These are phyloP conservation scores for Ylistrum balloti DNA, from an alignment of 1,140 invertebrate genomes.

Conservation along the genomic window DNA sequence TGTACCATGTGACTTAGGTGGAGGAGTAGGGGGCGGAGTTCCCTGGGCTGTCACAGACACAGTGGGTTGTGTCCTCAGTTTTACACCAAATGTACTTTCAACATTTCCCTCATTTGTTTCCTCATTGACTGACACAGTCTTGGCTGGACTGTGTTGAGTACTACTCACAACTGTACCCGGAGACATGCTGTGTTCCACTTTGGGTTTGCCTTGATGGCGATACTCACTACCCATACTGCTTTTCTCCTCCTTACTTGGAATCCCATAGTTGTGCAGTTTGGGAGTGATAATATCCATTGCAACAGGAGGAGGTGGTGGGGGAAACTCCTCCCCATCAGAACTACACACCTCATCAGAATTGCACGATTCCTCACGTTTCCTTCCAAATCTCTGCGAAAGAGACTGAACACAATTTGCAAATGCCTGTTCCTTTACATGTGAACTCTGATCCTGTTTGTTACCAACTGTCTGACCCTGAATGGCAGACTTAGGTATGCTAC, in stretches of 20 bases:
- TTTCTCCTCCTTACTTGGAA: conserved; percentile 71
- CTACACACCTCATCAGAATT: conserved; percentile 66
- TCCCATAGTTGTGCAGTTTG: conserved; percentile 79
- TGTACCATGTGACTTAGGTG: not conserved
- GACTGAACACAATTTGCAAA: conserved; percentile 83
- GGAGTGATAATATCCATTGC: conserved; percentile 81
- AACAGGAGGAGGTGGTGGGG: conserved; percentile 83
- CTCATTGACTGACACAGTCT: conserved; percentile 42
- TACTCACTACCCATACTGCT: conserved; percentile 63
- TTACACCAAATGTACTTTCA: conserved; percentile 66
- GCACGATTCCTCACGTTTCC: conserved; percentile 70
- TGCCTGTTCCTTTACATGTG: conserved; percentile 73
- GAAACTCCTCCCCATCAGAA: conserved; percentile 82
- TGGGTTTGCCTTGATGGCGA: conserved; percentile 57
- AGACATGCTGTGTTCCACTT: conserved; percentile 41
- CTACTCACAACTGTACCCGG: conserved; percentile 33
- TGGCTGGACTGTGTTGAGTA: conserved; percentile 49
- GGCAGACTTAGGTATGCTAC: conserved; percentile 62
- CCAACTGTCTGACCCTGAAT: conserved; percentile 42
- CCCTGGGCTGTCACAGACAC: conserved; percentile 1
- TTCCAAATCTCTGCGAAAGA: conserved; percentile 81
- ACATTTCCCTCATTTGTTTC: conserved; percentile 24
- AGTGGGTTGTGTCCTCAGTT: conserved; percentile 49
- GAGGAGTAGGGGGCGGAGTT: conserved; percentile 23
- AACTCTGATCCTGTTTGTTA: conserved; percentile 20